phyloP scores from a whole-genome alignment of 2,113 vertebrate species.

The Nasalis larvatus region DNA sequence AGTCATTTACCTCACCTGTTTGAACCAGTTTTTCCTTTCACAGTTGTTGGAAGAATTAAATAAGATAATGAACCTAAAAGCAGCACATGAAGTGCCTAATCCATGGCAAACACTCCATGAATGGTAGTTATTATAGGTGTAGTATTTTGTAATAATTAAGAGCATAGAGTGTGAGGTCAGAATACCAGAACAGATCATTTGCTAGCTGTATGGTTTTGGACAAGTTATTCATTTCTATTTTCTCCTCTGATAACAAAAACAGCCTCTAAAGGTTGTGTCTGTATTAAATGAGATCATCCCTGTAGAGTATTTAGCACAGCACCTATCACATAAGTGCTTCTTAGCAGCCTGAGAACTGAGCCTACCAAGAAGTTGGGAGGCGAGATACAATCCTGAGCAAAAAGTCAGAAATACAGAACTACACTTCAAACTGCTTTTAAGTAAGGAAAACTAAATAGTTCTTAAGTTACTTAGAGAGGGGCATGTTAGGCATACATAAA shows the following conservation, averaged over 20 bases:
- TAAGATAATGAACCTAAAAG: constrained; percentile 12
- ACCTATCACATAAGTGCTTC: not conserved
- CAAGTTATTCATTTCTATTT: not conserved
- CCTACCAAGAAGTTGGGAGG: not conserved
- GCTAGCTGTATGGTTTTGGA: not conserved
- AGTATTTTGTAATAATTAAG: not conserved
- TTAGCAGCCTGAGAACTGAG: not conserved
- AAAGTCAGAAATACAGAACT: not conserved
- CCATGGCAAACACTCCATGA: not conserved
- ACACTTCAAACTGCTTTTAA: not conserved
- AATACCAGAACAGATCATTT: not conserved
- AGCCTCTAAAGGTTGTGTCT: not conserved
- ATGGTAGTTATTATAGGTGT: not conserved
- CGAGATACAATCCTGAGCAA: not conserved
- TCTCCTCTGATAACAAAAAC: not conserved
- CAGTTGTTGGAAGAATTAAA: not conserved
- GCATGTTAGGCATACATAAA: not conserved
- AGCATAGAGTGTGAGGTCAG: not conserved
- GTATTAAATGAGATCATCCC: not conserved
- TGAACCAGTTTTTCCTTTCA: not conserved
- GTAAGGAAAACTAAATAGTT: not conserved
- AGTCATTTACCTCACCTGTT: not conserved
- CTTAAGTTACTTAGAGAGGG: not conserved
- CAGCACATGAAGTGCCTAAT: not conserved
- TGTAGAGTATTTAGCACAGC: not conserved